Percentiles rank a stretch among this genome's conserved stretches.
These are phyloP conservation scores for Syngnathus scovelli DNA, from an alignment of 2,113 vertebrate genomes.

Conservation along the genomic window DNA sequence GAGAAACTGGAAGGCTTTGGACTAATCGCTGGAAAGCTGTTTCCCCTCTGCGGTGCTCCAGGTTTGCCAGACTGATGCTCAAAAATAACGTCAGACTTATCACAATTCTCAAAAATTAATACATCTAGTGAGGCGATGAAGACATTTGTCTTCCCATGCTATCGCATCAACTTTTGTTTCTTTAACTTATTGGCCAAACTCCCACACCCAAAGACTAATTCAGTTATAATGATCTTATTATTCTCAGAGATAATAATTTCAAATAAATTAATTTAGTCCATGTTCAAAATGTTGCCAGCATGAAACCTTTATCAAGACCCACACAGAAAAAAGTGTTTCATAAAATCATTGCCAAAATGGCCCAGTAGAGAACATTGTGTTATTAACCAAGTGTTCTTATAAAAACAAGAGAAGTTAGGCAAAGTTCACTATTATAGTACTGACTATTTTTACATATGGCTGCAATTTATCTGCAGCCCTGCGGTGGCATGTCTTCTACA, in stretches of 20 bases:
- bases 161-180: background rate
- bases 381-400: too few relatives aligned
- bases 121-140: background rate
- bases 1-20: slow-evolving; percentile 30
- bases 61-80: slow-evolving; percentile 39
- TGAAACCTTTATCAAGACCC: background rate
- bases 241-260: background rate
- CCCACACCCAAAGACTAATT: background rate
- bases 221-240: background rate
- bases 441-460: too few relatives aligned
- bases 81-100: slow-evolving; percentile 50
- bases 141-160: background rate
- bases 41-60: slow-evolving; percentile 23
- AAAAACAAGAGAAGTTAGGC: too few relatives aligned
- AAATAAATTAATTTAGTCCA: background rate
- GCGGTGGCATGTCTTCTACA: too few relatives aligned
- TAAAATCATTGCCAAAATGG: background rate
- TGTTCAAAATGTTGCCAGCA: background rate
- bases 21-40: slow-evolving; percentile 20
- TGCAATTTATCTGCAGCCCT: too few relatives aligned
- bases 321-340: background rate
- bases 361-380: too few relatives aligned
- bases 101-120: slow-evolving; percentile 22
- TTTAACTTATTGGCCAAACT: background rate
- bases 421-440: too few relatives aligned